Base-by-base conservation (phyloP, 2,888 invertebrate species). In the Doris montereyensis region DNA sequence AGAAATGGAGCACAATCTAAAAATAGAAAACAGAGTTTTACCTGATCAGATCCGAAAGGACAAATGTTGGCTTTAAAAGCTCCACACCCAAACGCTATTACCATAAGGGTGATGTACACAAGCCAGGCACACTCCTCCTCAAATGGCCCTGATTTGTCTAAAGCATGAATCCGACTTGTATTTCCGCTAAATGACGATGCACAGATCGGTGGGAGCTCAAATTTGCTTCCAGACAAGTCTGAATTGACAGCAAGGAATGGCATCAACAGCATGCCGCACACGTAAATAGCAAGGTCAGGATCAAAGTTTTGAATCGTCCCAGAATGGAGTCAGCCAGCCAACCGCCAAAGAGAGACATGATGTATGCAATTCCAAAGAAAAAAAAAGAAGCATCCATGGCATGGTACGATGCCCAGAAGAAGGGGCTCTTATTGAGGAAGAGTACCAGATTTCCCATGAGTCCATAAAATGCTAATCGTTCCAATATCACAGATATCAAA, bases 11-110 rank as follows among this genome's bases (percentile, higher is more conserved):
- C n/a, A n/a, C n/a, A n/a, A n/a, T n/a, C n/a, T n/a, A n/a, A n/a
- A n/a, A n/a, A n/a, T n/a, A n/a, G n/a, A n/a, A n/a, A n/a, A n/a
- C n/a, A n/a, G n/a, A n/a, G n/a, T 72, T 77, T 82, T 85, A 92
- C 93, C 90, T 93, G 93, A 82, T 93, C 93, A 67, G 92, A 92
- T 68, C 93, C 93, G 88, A 93, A 93, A 34, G 93, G 92, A 35
- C 92, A 91, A 65, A 93, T 91, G 82, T 92, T 93, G 5, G 92
- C 92, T 80, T 91, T 91, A n/a, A 92, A 89, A 70, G 89, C 86
- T 21, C 92, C 92, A 41, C 89, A 89, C 3, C 92, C 92, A 10
- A 92, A 77, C 1, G 91, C 92, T 75, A 92, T 88, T 8, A 91
- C 82, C 8, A 89, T 85, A 17, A 92, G 84, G 4, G 89, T 86